These are phyloP conservation scores for Parambassis ranga DNA, from an alignment of 2,797 vertebrate species.

Conservation along the genomic window DNA sequence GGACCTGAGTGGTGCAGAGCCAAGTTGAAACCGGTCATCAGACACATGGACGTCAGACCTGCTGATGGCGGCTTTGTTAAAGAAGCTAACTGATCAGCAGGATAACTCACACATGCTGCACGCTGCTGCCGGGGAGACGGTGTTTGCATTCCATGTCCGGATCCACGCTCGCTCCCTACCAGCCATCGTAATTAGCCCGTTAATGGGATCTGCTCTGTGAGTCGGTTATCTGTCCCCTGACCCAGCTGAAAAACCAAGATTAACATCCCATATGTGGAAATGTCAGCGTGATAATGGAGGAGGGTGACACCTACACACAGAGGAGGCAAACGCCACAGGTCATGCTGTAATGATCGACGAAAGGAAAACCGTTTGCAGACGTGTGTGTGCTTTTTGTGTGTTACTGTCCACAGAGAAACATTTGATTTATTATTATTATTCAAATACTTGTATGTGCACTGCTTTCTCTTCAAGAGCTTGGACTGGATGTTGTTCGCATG, in stretches of 20 bases:
- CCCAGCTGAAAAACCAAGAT: conserved; percentile 34
- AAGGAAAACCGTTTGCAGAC: conserved; percentile 1
- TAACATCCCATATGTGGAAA: conserved; percentile 28
- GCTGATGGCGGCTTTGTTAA: too few species aligned
- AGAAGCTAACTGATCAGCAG: conserved; percentile 46
- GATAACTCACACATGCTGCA: too few species aligned
- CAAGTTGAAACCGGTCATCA: too few species aligned
- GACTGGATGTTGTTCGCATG: too few species aligned
- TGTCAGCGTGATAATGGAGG: conserved; percentile 17
- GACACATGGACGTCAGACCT: too few species aligned
- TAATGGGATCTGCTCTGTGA: conserved; percentile 49
- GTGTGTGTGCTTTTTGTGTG: too few species aligned
- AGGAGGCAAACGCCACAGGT: conserved; percentile 15
- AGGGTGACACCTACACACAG: conserved; percentile 3
- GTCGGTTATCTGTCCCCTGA: conserved; percentile 36
- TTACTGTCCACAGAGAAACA: not conserved
- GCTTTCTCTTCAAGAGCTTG: too few species aligned
- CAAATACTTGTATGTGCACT: too few species aligned
- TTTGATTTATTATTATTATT: conserved; percentile 26
- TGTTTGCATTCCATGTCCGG: not conserved
- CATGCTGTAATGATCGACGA: conserved; percentile 36
- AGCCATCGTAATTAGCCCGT: conserved; percentile 60
- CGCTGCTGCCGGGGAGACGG: conserved; percentile 12
- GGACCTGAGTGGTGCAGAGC: too few species aligned
- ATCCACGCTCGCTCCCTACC: conserved; percentile 10